phyloP scores from a whole-genome alignment of 1,140 invertebrate species.

The Hycleus phaleratus region DNA sequence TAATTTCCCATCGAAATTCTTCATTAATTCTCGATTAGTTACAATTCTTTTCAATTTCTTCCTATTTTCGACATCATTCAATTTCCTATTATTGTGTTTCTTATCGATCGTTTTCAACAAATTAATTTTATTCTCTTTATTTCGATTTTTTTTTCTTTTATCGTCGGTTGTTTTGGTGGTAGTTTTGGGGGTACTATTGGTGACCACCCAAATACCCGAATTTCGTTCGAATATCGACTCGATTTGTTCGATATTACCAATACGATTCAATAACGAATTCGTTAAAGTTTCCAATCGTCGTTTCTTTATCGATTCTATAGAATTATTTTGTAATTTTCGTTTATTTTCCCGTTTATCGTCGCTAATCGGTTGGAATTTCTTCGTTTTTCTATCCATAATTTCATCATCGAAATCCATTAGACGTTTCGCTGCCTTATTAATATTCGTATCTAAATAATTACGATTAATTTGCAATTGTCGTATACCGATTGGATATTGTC shows the following conservation, averaged over 20 bases:
- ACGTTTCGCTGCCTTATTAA: constrained; percentile 29
- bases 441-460: constrained; percentile 28
- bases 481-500: constrained; percentile 56
- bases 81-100: neutral
- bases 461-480: constrained; percentile 42
- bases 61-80: neutral
- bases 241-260: neutral
- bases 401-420: constrained; percentile 34
- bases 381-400: constrained; percentile 19
- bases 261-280: neutral
- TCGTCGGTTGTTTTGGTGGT: no score
- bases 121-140: neutral
- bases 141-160: no score
- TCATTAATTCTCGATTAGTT: no score
- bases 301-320: neutral
- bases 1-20: no score
- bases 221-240: constrained; percentile 29
- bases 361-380: neutral
- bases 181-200: neutral
- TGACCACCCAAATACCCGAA: constrained; percentile 35
- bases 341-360: no score
- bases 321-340: no score
- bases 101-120: neutral
- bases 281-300: neutral
- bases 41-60: neutral